Conservation (phyloP, 2,113 vertebrate species). For the Hypanus sabinus region DNA sequence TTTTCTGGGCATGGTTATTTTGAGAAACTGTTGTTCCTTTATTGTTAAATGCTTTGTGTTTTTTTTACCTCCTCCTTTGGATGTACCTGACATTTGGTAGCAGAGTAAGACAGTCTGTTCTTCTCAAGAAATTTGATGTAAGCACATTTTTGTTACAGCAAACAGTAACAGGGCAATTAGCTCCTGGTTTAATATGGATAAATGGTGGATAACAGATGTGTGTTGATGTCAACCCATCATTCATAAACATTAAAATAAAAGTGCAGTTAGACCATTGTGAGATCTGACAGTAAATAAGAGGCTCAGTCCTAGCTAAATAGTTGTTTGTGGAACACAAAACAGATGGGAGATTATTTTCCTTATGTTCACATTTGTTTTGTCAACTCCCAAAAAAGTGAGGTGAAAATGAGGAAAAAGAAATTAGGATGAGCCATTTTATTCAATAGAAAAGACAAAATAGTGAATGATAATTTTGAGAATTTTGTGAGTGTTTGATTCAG, state of each 20-base stretch:
- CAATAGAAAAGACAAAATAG: too few species aligned
- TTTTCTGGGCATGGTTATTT: too few species aligned
- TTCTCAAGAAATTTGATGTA: not conserved
- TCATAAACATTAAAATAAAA: not conserved
- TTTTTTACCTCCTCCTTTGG: not conserved
- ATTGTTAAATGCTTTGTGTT: too few species aligned
- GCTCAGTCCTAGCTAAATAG: not conserved
- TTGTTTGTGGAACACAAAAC: not conserved
- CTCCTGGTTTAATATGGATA: not conserved
- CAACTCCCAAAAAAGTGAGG: too few species aligned
- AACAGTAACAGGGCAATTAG: not conserved
- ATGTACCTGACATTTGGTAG: not conserved
- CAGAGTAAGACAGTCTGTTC: not conserved
- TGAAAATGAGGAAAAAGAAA: too few species aligned
- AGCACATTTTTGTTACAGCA: slow-evolving; percentile 14
- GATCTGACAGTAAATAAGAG: not conserved
- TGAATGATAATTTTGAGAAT: too few species aligned
- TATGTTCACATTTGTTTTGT: not conserved
- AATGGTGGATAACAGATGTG: not conserved
- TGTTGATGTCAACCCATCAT: not conserved
- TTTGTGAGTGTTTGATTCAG: too few species aligned
- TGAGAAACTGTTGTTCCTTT: too few species aligned
- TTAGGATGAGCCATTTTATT: too few species aligned
- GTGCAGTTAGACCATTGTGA: not conserved
- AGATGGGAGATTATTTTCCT: not conserved